Base-by-base conservation (phyloP, 2,113 vertebrate genomes). In the Alouatta palliata region DNA sequence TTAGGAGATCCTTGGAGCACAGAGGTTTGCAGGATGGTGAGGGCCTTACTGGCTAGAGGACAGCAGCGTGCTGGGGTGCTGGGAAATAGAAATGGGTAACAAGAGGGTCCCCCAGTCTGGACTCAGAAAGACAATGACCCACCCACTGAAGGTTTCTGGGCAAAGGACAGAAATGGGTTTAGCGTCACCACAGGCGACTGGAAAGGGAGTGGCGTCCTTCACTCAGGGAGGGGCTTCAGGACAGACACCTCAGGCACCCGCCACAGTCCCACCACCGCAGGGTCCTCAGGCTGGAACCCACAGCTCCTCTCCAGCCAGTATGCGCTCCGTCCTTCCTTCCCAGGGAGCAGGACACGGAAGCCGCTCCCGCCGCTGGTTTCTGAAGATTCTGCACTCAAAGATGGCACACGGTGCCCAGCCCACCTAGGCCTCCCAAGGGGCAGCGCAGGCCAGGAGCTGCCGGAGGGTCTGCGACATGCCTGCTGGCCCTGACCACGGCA, bases 401-500 rank as follows among this genome's bases (percentile, higher is more conserved):
- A 66, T 0, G 30, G 52, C 14, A 35, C 17, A 20, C 0, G 6
- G 37, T 35, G 25, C 49, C 21, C 21, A 9, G 43, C n/a, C 43
- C 56, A 77, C 20, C 56, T 10, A 37, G 79, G 45, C 35, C 40
- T 79, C 86, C 47, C 71, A 19, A 66, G 75, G 49, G 9, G 54
- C 9, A 37, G n/a, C 0, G 1, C 61, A 32, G 80, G 75, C 91
- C 91, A 90, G 56, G 54, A 79, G 66, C 82, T 54, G 66, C 86
- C 71, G 35, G 0, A 3, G 56, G 35, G 75, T 87, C 84, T 71
- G 49, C 56, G 95, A 95, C 94, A 83, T 13, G 75, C 52, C 52
- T 92, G 64, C 7, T 30, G 37, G 79, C 76, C 89, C 83, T 71
- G 89, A 95, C 83, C 66, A 95, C 35, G 61, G 45, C 85, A 52